phyloP scores from a whole-genome alignment of 2,888 invertebrate genomes.

The Poecilobothrus nobilitatus region DNA sequence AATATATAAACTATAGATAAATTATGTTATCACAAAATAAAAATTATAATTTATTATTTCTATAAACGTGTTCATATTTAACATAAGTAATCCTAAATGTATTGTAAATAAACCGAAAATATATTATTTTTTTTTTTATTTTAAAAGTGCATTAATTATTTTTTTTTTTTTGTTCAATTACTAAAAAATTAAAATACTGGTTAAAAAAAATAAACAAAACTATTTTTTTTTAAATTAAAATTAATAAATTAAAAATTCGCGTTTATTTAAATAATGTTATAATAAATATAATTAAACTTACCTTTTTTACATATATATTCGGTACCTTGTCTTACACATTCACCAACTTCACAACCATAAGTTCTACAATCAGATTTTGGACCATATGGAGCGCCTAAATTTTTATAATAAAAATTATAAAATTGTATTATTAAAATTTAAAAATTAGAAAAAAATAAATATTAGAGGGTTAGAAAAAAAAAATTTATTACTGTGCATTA shows the following conservation, averaged over 20 bases:
- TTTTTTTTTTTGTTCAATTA: background rate
- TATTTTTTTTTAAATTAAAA: background rate
- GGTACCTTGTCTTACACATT: conserved; percentile 75
- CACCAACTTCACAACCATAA: conserved; percentile 73
- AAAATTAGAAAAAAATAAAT: too few species aligned
- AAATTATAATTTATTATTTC: background rate
- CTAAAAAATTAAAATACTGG: background rate
- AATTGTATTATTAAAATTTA: too few species aligned
- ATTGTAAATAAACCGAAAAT: background rate
- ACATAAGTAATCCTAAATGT: background rate
- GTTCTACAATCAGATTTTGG: conserved; percentile 68
- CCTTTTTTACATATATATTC: conserved; percentile 57
- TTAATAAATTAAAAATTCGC: background rate
- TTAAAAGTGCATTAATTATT: background rate
- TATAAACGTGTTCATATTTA: background rate
- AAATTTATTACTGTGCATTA: too few species aligned
- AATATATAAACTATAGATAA: background rate
- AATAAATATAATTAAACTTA: conserved; percentile 31
- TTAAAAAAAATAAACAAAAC: background rate
- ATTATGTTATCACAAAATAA: conserved; percentile 1
- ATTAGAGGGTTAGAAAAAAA: too few species aligned
- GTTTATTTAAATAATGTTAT: background rate
- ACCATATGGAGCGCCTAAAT: conserved; percentile 50
- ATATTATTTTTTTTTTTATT: background rate
- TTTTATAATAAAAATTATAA: background rate